Percentiles rank a stretch among this genome's conserved stretches.
Evolutionary conservation across 2,888 invertebrate species (phyloP).

Genomic region (Troides aeacus): DNA sequence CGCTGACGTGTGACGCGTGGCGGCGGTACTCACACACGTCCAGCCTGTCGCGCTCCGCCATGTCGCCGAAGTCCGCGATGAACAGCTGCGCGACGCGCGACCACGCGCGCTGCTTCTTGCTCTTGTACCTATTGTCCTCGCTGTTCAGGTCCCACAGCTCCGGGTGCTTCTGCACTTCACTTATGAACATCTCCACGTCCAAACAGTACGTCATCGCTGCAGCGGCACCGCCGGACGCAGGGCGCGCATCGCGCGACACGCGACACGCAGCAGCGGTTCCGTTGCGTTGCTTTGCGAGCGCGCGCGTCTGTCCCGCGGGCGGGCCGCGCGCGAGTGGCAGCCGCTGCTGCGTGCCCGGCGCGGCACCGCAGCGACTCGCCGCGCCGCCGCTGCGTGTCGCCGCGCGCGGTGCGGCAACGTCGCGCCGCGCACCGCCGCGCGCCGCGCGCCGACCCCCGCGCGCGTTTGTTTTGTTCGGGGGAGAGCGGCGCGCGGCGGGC

Average conservation of each 20-base stretch:
- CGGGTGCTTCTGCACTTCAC: constrained; percentile 60
- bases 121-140: constrained; percentile 49
- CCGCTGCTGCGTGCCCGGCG: constrained; percentile 58
- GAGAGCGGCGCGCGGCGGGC: background rate
- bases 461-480: too few species aligned
- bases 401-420: constrained; percentile 33
- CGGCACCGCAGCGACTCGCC: constrained; percentile 44
- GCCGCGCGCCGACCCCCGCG: constrained; percentile 14
- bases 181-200: constrained; percentile 60
- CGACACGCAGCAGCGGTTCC: constrained; percentile 38
- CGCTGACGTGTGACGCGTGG: too few species aligned
- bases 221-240: background rate
- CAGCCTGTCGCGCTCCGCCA: constrained; percentile 49
- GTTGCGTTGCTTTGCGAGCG: constrained; percentile 31
- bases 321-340: constrained; percentile 49
- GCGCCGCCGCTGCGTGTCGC: constrained; percentile 17
- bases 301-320: constrained; percentile 34
- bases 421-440: constrained; percentile 32
- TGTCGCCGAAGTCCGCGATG: constrained; percentile 54
- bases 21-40: constrained; percentile 60
- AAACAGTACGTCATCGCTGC: constrained; percentile 44
- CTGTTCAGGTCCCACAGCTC: constrained; percentile 57
- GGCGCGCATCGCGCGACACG: background rate
- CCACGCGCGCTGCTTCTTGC: constrained; percentile 57
- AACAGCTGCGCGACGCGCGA: constrained; percentile 52